phyloP scores from a whole-genome alignment of 2,888 invertebrate genomes.

The Machimus rusticus region DNA sequence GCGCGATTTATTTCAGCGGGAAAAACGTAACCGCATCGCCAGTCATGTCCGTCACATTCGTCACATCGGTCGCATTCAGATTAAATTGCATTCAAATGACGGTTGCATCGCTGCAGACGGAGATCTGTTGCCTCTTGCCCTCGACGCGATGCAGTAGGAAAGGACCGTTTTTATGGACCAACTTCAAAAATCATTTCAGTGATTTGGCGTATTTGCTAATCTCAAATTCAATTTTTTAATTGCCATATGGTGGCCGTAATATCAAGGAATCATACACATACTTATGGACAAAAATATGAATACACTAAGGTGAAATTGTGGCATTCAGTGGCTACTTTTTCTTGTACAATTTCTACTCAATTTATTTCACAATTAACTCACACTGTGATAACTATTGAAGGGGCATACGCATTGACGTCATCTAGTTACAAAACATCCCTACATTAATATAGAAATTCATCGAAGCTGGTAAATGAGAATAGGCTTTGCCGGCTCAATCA shows the following conservation, averaged over 20 bases:
- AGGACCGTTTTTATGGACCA: neutral
- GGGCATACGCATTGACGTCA: too few relatives aligned
- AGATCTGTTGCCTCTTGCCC: neutral
- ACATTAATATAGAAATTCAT: too few relatives aligned
- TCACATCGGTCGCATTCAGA: neutral
- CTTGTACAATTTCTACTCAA: too few relatives aligned
- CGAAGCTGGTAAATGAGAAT: too few relatives aligned
- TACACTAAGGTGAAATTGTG: too few relatives aligned
- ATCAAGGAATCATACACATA: neutral
- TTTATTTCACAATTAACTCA: too few relatives aligned
- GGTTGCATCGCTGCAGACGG: neutral
- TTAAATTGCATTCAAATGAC: neutral
- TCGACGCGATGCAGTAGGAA: neutral
- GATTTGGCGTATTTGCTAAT: too few relatives aligned
- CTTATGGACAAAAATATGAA: too few relatives aligned
- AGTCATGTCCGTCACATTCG: neutral
- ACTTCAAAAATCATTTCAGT: neutral
- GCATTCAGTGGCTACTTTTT: too few relatives aligned
- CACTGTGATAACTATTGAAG: too few relatives aligned
- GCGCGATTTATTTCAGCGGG: slow-evolving; percentile 2
- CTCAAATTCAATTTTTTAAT: neutral
- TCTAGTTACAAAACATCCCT: too few relatives aligned
- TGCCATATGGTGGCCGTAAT: neutral
- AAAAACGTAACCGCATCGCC: neutral
- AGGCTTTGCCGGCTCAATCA: too few relatives aligned